phyloP scores from a whole-genome alignment of 2,888 invertebrate species.

The Melipona beecheii region DNA sequence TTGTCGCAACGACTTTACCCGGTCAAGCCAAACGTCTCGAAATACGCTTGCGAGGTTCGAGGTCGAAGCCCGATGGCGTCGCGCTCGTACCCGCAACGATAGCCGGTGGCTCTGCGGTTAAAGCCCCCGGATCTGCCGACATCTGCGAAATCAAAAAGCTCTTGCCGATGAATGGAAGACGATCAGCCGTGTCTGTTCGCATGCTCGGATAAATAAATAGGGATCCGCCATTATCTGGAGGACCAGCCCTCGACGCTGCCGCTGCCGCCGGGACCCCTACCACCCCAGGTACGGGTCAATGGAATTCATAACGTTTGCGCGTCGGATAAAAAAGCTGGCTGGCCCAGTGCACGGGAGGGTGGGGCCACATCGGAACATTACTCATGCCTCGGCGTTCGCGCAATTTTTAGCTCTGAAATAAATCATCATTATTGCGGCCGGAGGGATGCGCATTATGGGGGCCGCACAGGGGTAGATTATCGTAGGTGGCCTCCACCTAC shows the following conservation, averaged over 20 bases:
- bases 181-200: slow-evolving; percentile 76
- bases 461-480: slow-evolving; percentile 80
- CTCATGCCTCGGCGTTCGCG: slow-evolving; percentile 86
- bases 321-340: slow-evolving; percentile 79
- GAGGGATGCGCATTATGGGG: slow-evolving; percentile 82
- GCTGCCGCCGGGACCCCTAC: slow-evolving; percentile 62
- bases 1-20: no score
- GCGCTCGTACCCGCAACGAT: slow-evolving; percentile 53
- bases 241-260: slow-evolving; percentile 75
- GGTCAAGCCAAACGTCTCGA: slow-evolving; percentile 48
- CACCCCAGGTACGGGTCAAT: slow-evolving; percentile 77
- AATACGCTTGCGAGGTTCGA: slow-evolving; percentile 36
- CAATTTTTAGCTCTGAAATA: slow-evolving; percentile 86
- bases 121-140: slow-evolving; percentile 52
- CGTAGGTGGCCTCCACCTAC: slow-evolving; percentile 74
- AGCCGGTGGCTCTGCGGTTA: slow-evolving; percentile 54
- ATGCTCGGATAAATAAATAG: slow-evolving; percentile 79
- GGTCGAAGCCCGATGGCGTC: slow-evolving; percentile 3
- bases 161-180: slow-evolving; percentile 74
- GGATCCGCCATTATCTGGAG: slow-evolving; percentile 79
- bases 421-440: slow-evolving; percentile 87
- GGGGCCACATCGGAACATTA: slow-evolving; percentile 85
- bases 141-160: slow-evolving; percentile 70
- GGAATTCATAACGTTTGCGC: slow-evolving; percentile 81
- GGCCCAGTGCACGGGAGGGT: slow-evolving; percentile 67